phyloP scores from a whole-genome alignment of 2,113 vertebrate species.

The Dipodomys spectabilis region DNA sequence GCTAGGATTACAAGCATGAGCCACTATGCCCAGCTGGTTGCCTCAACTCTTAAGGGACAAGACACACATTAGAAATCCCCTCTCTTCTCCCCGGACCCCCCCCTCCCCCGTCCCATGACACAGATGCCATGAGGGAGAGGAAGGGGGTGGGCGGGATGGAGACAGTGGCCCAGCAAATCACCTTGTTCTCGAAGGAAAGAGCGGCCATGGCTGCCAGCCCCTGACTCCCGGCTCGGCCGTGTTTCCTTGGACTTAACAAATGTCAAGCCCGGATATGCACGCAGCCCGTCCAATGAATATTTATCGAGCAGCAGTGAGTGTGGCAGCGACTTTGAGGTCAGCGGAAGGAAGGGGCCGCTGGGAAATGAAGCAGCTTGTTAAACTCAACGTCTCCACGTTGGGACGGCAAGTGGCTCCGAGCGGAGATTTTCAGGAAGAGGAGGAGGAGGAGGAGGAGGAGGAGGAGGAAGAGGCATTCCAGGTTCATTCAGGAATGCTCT shows the following conservation, averaged over 20 bases:
- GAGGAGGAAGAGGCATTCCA: too few species aligned
- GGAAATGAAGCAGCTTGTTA: slow-evolving; percentile 49
- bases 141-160: too few species aligned
- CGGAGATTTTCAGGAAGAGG: not conserved
- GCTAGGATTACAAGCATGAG: too few species aligned
- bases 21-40: not conserved
- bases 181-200: not conserved
- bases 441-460: too few species aligned
- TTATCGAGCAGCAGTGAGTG: not conserved
- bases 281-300: not conserved
- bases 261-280: slow-evolving; percentile 45
- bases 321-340: slow-evolving; percentile 42
- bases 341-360: not conserved
- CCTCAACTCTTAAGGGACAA: not conserved
- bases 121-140: too few species aligned
- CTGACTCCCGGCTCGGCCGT: not conserved
- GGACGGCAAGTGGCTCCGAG: not conserved
- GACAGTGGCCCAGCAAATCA: not conserved
- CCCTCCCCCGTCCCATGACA: too few species aligned
- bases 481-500: slow-evolving; percentile 25
- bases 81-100: too few species aligned
- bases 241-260: slow-evolving; percentile 43
- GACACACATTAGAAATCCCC: not conserved
- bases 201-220: not conserved
- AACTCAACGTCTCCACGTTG: slow-evolving; percentile 16